Conservation (phyloP, 2,888 invertebrate genomes). For the Yponomeuta malinellus region DNA sequence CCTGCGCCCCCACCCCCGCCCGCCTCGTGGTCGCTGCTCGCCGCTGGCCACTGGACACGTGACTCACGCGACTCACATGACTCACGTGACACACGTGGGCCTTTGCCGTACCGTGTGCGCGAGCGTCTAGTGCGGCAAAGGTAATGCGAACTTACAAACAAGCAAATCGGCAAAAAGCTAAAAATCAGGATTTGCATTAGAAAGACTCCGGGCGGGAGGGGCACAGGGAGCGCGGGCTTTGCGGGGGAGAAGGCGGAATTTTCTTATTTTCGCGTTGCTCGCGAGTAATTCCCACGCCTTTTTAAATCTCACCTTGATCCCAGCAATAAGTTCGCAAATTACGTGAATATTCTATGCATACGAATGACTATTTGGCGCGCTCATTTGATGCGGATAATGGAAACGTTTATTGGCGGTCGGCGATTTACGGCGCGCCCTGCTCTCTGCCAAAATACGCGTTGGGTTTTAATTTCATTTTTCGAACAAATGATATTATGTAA, state of each 20-base stretch:
- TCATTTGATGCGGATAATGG: conserved; percentile 9
- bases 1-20: background rate
- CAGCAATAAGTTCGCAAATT: conserved; percentile 54
- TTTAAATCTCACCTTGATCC: conserved; percentile 51
- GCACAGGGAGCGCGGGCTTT: conserved; percentile 13
- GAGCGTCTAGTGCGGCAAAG: background rate
- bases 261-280: conserved; percentile 26
- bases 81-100: background rate
- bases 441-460: background rate
- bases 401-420: background rate
- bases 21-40: background rate
- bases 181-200: conserved; percentile 50
- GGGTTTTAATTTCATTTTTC: background rate
- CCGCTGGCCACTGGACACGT: background rate
- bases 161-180: conserved; percentile 39
- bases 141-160: conserved; percentile 32
- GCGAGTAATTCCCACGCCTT: conserved; percentile 30
- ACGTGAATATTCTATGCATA: conserved; percentile 54
- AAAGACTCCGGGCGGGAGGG: conserved; percentile 26
- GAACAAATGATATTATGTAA: background rate
- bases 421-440: conserved; percentile 1
- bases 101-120: background rate
- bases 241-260: conserved; percentile 18
- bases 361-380: conserved; percentile 34
- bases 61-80: background rate